Percentiles rank a stretch among this genome's conserved stretches.
These are phyloP conservation scores for Micronycteris hirsuta DNA, from an alignment of 2,113 vertebrate species.

Conservation along the genomic window DNA sequence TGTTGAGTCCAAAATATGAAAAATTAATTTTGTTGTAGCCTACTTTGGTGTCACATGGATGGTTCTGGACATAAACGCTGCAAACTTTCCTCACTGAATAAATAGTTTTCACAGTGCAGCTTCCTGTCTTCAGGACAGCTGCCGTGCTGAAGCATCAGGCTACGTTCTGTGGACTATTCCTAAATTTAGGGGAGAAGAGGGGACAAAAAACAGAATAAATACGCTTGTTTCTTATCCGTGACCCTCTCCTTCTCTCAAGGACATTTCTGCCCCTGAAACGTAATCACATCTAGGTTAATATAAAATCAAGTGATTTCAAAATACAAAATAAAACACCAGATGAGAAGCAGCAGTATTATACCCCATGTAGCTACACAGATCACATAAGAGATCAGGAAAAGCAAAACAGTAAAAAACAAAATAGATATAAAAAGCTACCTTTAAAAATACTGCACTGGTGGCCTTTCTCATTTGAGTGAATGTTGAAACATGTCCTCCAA, in stretches of 20 bases:
- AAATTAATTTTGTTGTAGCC: constrained; percentile 45
- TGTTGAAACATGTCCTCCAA: neutral
- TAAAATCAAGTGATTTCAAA: constrained; percentile 5
- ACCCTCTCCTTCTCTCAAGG: constrained; percentile 8
- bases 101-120: neutral
- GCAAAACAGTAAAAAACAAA: constrained; percentile 12
- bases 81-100: constrained; percentile 47
- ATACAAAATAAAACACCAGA: neutral
- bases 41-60: constrained; percentile 49
- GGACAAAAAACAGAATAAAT: constrained; percentile 5
- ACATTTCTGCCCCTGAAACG: neutral
- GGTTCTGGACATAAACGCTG: constrained; percentile 56
- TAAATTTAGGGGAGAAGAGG: neutral
- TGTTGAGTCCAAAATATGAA: constrained; percentile 53
- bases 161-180: constrained; percentile 27
- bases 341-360: neutral
- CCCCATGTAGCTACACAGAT: neutral
- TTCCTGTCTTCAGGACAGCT: constrained; percentile 14
- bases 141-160: neutral
- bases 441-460: constrained; percentile 8
- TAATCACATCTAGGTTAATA: neutral
- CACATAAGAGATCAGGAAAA: neutral
- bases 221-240: neutral
- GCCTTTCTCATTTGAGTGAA: constrained; percentile 27
- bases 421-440: constrained; percentile 1